Conservation (phyloP, 2,797 vertebrate species). For the Furcifer pardalis region DNA sequence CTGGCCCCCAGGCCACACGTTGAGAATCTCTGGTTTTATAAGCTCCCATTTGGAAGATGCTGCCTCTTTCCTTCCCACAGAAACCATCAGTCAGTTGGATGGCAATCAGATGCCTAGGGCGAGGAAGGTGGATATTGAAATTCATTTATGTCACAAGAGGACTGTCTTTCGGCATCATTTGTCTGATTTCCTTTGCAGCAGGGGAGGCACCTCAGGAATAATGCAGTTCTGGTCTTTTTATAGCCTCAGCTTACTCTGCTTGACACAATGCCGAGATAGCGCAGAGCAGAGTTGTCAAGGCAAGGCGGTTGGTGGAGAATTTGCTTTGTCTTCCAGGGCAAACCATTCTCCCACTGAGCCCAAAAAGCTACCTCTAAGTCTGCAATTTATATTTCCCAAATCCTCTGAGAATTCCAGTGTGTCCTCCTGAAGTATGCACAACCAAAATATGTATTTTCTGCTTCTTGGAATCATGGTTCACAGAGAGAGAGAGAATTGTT, state of each 20-base stretch:
- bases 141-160: background rate
- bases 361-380: too few relatives aligned
- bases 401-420: too few relatives aligned
- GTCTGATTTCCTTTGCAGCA: background rate
- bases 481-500: too few relatives aligned
- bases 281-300: background rate
- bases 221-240: background rate
- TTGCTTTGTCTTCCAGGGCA: background rate
- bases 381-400: too few relatives aligned
- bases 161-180: conserved; percentile 10
- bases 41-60: background rate
- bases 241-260: accelerated
- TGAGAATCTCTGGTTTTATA: too few relatives aligned
- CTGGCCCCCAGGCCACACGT: too few relatives aligned
- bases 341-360: too few relatives aligned
- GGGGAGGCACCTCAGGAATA: background rate
- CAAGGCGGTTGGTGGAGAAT: background rate
- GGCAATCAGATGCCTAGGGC: background rate
- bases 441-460: too few relatives aligned
- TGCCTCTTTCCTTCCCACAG: background rate
- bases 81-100: background rate
- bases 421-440: too few relatives aligned
- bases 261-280: background rate
- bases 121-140: conserved; percentile 19
- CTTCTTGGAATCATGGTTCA: too few relatives aligned